Evolutionary conservation across 2,797 vertebrate genomes (phyloP), one percentile per base, ranked within the genome.

Genomic region (Melanotaenia maccullochi): DNA sequence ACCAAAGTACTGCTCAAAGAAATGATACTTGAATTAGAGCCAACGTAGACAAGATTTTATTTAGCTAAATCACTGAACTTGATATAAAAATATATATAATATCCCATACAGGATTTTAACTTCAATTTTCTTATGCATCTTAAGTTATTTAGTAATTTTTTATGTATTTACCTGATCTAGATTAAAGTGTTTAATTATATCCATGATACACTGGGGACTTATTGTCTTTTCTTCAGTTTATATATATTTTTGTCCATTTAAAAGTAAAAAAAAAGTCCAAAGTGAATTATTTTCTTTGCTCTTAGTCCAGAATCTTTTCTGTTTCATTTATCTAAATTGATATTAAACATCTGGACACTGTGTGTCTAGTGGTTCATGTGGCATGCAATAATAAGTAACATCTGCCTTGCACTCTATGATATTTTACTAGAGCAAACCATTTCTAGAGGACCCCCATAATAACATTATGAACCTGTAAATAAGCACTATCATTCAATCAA

Each of bases 1-100:
- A 0, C 96, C 96, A 12, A 96, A 91, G 81, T 96, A 96, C 97
- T 95, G 84, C 33, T 52, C 65, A 65, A 47, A 72, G 55, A 85
- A 6, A 78, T 13, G 0, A 3, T 33, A 1, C 24, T 24, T 33
- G 40, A 3, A 52, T 25, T 8, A 42, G 13, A 0, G 49, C 30
- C 9, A 18, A 2, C 47, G 35, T 40, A 32, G 36, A 59, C 8
- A 30, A 30, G 1, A 30, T 44, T 38, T n/a, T 5, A 16, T 6
- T 14, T 0, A 1, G 2, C 1, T 42, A 4, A 42, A 61, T 30
- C 1, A 2, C 9, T 22, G 24, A 25, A 30, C 18, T 2, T 4
- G 13, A 28, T 24, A 9, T 42, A 40, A 9, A 51, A 49, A 59
- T 28, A 28, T 28, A 28, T 28, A 28, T 28, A 28, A 49, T 22